Base-by-base conservation (phyloP, 2,113 vertebrate genomes). In the Ammodytes dubius region DNA sequence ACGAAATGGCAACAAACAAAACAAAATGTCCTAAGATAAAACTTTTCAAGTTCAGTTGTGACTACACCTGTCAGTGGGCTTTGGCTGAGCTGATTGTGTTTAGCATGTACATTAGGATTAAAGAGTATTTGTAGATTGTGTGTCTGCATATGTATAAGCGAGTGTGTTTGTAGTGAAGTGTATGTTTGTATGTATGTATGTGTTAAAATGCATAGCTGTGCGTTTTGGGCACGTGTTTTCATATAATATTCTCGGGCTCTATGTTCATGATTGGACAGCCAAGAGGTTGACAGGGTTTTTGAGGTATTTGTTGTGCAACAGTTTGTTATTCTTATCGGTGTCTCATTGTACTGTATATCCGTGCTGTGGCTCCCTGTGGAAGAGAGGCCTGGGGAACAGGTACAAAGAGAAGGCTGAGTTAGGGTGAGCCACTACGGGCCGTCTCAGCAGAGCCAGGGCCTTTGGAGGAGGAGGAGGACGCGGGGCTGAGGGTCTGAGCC, bases 261-360 rank as follows among this genome's bases (percentile, higher is more conserved):
- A 88, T 82, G 85, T 91, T 90, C 87, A 75, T 81, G 79, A 86
- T 89, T 82, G 86, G 87, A 91, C 92, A 95, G 93, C 93, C 93
- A 90, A 91, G 75, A 88, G 84, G 84, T 91, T 63, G 92, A 94
- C 94, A 93, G 91, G 91, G 74, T 91, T 82, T 83, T 87, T 94
- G 95, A 96, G 95, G 95, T 96, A 95, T 90, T 95, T 91, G 94
- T 95, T 95, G 95, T 95, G 93, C 94, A 95, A 93, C 92, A 95
- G 94, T 95, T 92, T 90, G 79, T 85, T 91, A 87, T 82, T 90
- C 84, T 84, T 89, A 83, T 80, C 74, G 69, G 79, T 92, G 89
- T 85, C 86, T 92, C 89, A 84, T 88, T 79, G 88, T 89, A 93
- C 87, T 90, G 91, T 85, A 83, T 85, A 73, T 88, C 91, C 86